A percentile compares a stretch with the other conserved stretches of the same genome.
These are phyloP conservation scores for Papilio protenor DNA, from an alignment of 2,888 invertebrate species.

Conservation along the genomic window DNA sequence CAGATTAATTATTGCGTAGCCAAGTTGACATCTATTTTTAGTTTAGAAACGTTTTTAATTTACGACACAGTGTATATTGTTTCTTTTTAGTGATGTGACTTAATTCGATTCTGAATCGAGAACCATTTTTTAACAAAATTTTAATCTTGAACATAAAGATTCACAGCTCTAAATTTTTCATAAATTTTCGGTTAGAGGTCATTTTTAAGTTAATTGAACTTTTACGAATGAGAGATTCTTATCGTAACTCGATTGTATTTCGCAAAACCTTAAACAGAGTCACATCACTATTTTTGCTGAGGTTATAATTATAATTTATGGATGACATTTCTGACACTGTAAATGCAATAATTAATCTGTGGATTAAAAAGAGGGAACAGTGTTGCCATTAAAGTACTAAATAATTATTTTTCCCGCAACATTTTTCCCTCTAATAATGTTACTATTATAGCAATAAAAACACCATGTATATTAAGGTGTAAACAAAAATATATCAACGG, in stretches of 20 bases:
- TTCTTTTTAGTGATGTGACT: conserved; percentile 6
- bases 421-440: conserved; percentile 30
- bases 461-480: conserved; percentile 36
- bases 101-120: not conserved
- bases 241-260: not conserved
- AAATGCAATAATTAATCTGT: conserved; percentile 19
- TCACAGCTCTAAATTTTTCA: not conserved
- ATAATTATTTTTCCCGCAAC: conserved; percentile 5
- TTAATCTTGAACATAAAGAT: too few species aligned
- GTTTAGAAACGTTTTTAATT: not conserved
- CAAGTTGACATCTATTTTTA: not conserved
- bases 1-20: conserved; percentile 7
- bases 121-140: too few species aligned
- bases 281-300: not conserved
- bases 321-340: not conserved
- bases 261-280: not conserved
- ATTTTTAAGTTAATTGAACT: not conserved
- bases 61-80: not conserved
- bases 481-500: conserved; percentile 41
- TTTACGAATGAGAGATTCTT: not conserved
- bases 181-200: not conserved
- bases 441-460: conserved; percentile 32
- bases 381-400: conserved; percentile 15
- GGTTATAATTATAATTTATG: not conserved
- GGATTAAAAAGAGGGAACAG: not conserved